A percentile compares a stretch with the other conserved stretches of the same genome.
Evolutionary conservation across 2,888 invertebrate genomes (phyloP).

Genomic region (Tenthredo mesomela): DNA sequence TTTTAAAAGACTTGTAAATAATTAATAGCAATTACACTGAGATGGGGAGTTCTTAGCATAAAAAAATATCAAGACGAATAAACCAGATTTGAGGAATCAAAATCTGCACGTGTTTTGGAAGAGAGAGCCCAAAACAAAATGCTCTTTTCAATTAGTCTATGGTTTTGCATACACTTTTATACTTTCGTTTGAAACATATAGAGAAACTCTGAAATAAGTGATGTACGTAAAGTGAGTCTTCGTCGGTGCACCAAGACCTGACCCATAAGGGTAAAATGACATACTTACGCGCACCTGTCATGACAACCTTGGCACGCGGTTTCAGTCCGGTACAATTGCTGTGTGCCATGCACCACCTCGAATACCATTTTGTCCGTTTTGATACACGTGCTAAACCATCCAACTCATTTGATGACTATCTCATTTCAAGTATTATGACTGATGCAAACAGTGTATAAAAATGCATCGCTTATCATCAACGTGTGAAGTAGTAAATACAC

Average conservation of each 20-base stretch:
- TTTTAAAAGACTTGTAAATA: not conserved
- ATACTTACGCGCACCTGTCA: conserved; percentile 26
- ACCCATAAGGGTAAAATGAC: conserved; percentile 36
- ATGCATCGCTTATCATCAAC: not conserved
- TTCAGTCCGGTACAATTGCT: not conserved
- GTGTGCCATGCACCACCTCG: not conserved
- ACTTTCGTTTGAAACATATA: not conserved
- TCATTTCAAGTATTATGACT: not conserved
- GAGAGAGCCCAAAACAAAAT: not conserved
- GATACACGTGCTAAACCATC: not conserved
- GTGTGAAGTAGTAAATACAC: not conserved
- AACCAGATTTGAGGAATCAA: not conserved
- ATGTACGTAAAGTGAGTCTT: not conserved
- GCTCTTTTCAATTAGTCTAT: not conserved
- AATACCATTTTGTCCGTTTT: not conserved
- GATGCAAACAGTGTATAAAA: not conserved
- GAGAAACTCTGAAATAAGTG: not conserved
- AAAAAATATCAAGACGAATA: not conserved
- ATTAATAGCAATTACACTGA: not conserved
- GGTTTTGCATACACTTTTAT: not conserved
- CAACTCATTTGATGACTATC: not conserved
- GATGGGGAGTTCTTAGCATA: not conserved
- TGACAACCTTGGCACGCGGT: conserved; percentile 22
- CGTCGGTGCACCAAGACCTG: conserved; percentile 26
- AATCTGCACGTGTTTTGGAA: not conserved